Base-by-base conservation (phyloP, 1,140 invertebrate genomes). In the Caenorhabditis briggsae region DNA sequence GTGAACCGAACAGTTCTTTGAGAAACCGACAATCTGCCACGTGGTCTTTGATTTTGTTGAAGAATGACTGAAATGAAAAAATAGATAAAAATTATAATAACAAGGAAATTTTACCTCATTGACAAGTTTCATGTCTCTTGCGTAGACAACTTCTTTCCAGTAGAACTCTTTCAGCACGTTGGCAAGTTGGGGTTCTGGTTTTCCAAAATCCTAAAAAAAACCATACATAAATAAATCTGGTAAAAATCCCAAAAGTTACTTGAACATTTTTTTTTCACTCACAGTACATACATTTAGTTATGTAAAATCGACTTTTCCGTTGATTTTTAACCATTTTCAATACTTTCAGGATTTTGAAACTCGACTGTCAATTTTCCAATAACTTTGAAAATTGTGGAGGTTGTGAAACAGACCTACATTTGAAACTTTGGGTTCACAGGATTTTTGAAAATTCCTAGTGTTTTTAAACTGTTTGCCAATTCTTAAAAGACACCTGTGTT, bases 101-200 rank as follows among this genome's bases (percentile, higher is more conserved):
- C n/a, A 82, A 53, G 0, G 1, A 33, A 84, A 18, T 16, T 20
- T 41, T 18, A 74, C 84, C 33, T 86, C 64, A 43, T 86, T 86
- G 6, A 86, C 6, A n/a, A 86, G 23, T 48, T 20, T 58, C 56
- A 86, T 53, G 33, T 83, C 82, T 70, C 83, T 86, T 1, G 43
- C 25, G 23, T 59, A 61, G 2, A 78, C 78, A 50, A 70, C 43
- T 78, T 86, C 85, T 53, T 50, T 82, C 56, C 74, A 58, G n/a
- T 82, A 82, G 2, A 86, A 61, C 23, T 86, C 85, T 64, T 83
- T 86, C 16, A 86, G 12, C 8, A 86, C 78, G 12, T 83, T 70
- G 20, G 78, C 18, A 5, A 50, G 50, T 64, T 64, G 82, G 16
- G 58, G 74, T 83, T 83, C 82, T 11, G 84, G 65, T 56, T 78